Evolutionary conservation across 1,140 invertebrate species (phyloP), one percentile per base, ranked within the genome.

Genomic region (Drosophila arizonae): DNA sequence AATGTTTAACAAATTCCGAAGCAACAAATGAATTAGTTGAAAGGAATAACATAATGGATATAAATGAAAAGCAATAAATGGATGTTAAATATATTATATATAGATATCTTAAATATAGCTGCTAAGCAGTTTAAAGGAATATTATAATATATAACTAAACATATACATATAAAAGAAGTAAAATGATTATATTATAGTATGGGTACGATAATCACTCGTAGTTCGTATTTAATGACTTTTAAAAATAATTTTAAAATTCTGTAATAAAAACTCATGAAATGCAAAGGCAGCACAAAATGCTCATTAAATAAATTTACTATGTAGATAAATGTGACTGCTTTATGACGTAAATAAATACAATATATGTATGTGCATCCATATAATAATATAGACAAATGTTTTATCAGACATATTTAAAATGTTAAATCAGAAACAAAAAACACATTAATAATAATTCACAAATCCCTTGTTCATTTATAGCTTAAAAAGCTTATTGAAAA

Each of bases 391-490:
- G 8, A 51, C 3, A 51, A 2, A 51, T 26, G 2, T 51, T 48
- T 5, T 24, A 24, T 46, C 8, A 11, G 15, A 36, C 15, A 11
- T 6, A 21, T 17, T 21, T 9, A 36, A 55, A 36, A 55, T 30
- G 26, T 52, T 8, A 28, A 30, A 30, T n/a, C 52, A 55, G 15
- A 55, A 36, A 9, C n/a, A 54, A 36, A 11, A 21, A 33, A 36
- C 17, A 21, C 15, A 55, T 36, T 21, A 9, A 55, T 30, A 55
- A 55, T 33, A 54, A 36, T 55, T 17, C 30, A 30, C 6, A 51
- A 51, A 28, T n/a, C 30, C 17, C 15, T 55, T 55, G 60, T 63
- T 64, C 51, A 64, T 64, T 56, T 64, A 64, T 56, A 28, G 50
- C 28, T 39, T 68, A 36, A 62, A 55, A 21, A 30, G 24, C 24